These are phyloP conservation scores for Panagrolaimus sp. DNA, from an alignment of 1,140 invertebrate species.

Conservation along the genomic window DNA sequence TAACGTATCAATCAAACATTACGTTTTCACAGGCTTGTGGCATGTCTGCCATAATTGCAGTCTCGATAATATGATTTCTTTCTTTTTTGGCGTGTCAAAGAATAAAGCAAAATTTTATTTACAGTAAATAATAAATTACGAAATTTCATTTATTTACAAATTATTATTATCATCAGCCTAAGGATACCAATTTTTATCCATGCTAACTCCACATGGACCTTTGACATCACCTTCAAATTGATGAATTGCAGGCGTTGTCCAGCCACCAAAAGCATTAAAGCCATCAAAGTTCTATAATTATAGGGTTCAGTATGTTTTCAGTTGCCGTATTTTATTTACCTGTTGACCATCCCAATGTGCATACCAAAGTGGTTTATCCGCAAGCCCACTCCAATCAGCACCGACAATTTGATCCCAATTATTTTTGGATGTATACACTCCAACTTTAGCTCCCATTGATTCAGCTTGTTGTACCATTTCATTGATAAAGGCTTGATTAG, in stretches of 20 bases:
- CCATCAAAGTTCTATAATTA: too few relatives aligned
- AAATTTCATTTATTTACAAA: too few relatives aligned
- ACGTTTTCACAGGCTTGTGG: too few relatives aligned
- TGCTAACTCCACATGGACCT: conserved; percentile 17
- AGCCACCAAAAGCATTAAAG: conserved; percentile 7
- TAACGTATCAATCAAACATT: too few relatives aligned
- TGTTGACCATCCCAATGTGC: neutral
- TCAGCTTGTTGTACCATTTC: conserved; percentile 23
- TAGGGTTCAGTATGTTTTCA: too few relatives aligned
- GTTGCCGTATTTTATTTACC: neutral
- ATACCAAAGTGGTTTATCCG: neutral
- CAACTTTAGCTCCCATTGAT: neutral
- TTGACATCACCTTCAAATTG: conserved; percentile 11
- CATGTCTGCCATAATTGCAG: too few relatives aligned
- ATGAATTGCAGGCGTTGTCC: conserved; percentile 5
- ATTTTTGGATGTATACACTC: neutral
- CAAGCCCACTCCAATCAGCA: neutral
- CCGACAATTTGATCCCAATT: conserved; percentile 12
- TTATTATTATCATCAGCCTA: too few relatives aligned
- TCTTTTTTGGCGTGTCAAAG: too few relatives aligned
- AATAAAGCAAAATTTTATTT: too few relatives aligned
- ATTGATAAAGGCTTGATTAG: conserved; percentile 17
- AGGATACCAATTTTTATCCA: conserved; percentile 15
- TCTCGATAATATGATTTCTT: too few relatives aligned
- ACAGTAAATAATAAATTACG: too few relatives aligned